Conservation (phyloP, 2,888 invertebrate genomes). For the Drosophila kambysellisi region DNA sequence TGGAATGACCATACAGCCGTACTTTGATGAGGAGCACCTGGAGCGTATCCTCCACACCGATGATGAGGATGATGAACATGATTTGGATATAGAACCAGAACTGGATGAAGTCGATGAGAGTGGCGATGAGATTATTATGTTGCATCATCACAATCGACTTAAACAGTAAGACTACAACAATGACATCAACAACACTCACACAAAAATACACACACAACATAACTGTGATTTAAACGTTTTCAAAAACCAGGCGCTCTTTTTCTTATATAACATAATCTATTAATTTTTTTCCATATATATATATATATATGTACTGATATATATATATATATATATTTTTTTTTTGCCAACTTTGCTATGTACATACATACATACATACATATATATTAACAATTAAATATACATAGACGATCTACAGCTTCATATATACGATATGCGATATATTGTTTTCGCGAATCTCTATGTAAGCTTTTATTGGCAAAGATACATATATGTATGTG, state of each 20-base stretch:
- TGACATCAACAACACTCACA: slow-evolving; percentile 26
- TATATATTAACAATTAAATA: slow-evolving; percentile 6
- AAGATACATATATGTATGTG: slow-evolving; percentile 26
- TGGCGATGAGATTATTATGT: slow-evolving; percentile 81
- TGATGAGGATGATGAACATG: slow-evolving; percentile 85
- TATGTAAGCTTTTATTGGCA: slow-evolving; percentile 1
- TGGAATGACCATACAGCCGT: slow-evolving; percentile 86
- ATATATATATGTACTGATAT: background rate
- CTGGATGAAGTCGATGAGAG: slow-evolving; percentile 76
- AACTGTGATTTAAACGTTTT: slow-evolving; percentile 76
- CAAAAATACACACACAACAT: slow-evolving; percentile 55
- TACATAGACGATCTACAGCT: slow-evolving; percentile 23
- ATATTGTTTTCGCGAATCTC: slow-evolving; percentile 35
- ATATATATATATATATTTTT: slow-evolving; percentile 3
- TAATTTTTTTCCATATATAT: slow-evolving; percentile 3
- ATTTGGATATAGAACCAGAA: slow-evolving; percentile 60
- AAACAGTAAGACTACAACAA: slow-evolving; percentile 37
- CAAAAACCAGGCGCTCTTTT: slow-evolving; percentile 54
- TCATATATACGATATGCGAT: slow-evolving; percentile 13
- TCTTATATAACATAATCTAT: slow-evolving; percentile 22
- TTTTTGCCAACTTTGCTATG: slow-evolving; percentile 32
- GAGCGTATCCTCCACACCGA: slow-evolving; percentile 86
- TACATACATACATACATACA: slow-evolving; percentile 25
- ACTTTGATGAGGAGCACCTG: slow-evolving; percentile 89
- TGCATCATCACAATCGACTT: slow-evolving; percentile 70